These are phyloP conservation scores for Limnothrissa miodon DNA, from an alignment of 2,113 vertebrate species.

Conservation along the genomic window DNA sequence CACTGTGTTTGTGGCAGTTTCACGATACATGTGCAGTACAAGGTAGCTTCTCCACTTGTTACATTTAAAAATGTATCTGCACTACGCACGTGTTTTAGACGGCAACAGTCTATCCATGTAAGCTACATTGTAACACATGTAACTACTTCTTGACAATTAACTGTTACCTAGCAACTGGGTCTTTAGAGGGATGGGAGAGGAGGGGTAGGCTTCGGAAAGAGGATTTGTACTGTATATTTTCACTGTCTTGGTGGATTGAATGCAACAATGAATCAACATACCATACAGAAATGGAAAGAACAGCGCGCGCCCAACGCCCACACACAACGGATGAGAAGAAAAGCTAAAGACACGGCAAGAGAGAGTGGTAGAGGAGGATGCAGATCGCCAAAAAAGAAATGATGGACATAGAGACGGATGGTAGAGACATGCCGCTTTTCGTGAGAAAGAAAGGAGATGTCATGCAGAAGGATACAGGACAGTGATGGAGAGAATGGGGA, in stretches of 20 bases:
- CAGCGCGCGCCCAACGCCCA: constrained; percentile 69
- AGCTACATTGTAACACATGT: constrained; percentile 70
- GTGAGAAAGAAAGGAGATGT: background rate
- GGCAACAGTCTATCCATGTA: constrained; percentile 68
- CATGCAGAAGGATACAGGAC: background rate
- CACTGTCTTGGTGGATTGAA: constrained; percentile 68
- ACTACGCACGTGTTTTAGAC: constrained; percentile 51
- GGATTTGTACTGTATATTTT: constrained; percentile 64
- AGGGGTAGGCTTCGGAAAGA: constrained; percentile 40
- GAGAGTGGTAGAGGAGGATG: constrained; percentile 5
- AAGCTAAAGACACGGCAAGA: constrained; percentile 28
- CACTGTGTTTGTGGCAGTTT: background rate
- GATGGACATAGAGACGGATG: constrained; percentile 25
- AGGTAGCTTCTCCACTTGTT: background rate
- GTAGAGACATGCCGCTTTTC: background rate
- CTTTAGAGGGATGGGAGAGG: constrained; percentile 61
- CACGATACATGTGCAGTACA: background rate
- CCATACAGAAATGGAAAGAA: constrained; percentile 71
- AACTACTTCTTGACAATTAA: constrained; percentile 83
- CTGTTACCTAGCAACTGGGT: constrained; percentile 82
- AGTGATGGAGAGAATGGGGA: constrained; percentile 18
- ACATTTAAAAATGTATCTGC: constrained; percentile 31
- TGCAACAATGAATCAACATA: constrained; percentile 72
- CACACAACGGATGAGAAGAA: constrained; percentile 44
- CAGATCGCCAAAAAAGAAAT: background rate